A percentile compares a stretch with the other conserved stretches of the same genome.
Evolutionary conservation across 1,140 invertebrate species (phyloP).

Genomic region (Gryllus bimaculatus): DNA sequence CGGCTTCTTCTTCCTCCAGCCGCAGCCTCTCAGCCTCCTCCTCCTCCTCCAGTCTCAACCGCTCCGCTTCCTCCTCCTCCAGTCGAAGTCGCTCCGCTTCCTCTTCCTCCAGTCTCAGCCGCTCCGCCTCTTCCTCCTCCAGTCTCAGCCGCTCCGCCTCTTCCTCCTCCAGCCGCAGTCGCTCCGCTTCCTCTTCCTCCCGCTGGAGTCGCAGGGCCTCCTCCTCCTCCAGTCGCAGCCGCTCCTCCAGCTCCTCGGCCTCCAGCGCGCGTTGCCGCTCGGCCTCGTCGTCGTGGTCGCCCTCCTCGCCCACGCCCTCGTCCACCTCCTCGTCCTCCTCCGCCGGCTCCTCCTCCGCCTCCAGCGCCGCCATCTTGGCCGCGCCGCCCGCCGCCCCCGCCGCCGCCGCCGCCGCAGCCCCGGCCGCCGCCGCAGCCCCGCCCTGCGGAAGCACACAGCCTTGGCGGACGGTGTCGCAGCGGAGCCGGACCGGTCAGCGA

Average conservation of each 20-base stretch:
- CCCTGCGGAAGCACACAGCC: not conserved
- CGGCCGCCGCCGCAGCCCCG: constrained; percentile 26
- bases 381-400: constrained; percentile 25
- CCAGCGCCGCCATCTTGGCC: constrained; percentile 34
- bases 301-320: constrained; percentile 23
- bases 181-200: constrained; percentile 20
- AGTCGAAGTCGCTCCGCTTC: not conserved
- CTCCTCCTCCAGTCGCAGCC: not conserved
- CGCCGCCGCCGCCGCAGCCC: constrained; percentile 31
- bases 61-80: constrained; percentile 17
- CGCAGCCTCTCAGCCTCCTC: constrained; percentile 9
- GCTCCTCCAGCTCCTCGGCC: not conserved
- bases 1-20: constrained; percentile 7
- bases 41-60: constrained; percentile 16
- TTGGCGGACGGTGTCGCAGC: too few species aligned
- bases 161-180: constrained; percentile 9
- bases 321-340: constrained; percentile 25
- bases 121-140: not conserved
- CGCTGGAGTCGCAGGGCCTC: constrained; percentile 14
- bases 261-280: constrained; percentile 9
- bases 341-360: constrained; percentile 29
- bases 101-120: not conserved
- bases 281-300: constrained; percentile 21
- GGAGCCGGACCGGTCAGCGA: too few species aligned
- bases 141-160: constrained; percentile 19